Evolutionary conservation across 2,113 vertebrate species (phyloP).

Genomic region (Ptyas mucosa): DNA sequence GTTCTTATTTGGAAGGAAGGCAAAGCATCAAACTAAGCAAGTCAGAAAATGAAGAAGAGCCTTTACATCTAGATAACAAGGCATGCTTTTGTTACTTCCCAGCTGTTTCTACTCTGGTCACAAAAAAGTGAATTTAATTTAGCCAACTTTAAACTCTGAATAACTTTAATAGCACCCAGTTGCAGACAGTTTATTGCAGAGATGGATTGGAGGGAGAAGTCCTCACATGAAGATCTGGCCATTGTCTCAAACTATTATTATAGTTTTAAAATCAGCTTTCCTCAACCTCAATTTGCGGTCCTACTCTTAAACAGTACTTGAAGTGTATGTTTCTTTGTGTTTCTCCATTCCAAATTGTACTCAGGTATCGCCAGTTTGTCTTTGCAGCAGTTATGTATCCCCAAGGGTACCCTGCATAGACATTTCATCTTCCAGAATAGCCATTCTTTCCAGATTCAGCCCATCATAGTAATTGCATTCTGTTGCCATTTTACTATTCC

Average conservation of each 20-base stretch:
- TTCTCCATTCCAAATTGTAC: not conserved
- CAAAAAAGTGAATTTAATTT: not conserved
- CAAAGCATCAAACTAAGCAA: not conserved
- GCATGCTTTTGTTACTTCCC: not conserved
- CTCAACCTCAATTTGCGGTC: not conserved
- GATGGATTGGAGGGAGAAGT: not conserved
- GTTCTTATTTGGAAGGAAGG: not conserved
- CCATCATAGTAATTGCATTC: not conserved
- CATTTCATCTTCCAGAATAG: not conserved
- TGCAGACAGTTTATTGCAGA: not conserved
- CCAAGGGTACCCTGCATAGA: not conserved
- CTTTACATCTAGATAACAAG: not conserved
- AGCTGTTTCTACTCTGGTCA: too few species aligned
- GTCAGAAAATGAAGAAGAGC: not conserved
- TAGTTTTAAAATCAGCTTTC: not conserved
- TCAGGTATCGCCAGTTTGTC: not conserved
- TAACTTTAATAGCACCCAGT: not conserved
- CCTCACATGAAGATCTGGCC: not conserved
- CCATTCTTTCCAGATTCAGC: not conserved
- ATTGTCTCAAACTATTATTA: not conserved
- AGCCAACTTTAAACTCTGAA: not conserved
- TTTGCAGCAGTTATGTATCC: not conserved
- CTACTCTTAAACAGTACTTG: not conserved
- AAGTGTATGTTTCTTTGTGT: not conserved
- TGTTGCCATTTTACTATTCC: not conserved